Base-by-base conservation (phyloP, 2,113 vertebrate species). In the Egretta garzetta region DNA sequence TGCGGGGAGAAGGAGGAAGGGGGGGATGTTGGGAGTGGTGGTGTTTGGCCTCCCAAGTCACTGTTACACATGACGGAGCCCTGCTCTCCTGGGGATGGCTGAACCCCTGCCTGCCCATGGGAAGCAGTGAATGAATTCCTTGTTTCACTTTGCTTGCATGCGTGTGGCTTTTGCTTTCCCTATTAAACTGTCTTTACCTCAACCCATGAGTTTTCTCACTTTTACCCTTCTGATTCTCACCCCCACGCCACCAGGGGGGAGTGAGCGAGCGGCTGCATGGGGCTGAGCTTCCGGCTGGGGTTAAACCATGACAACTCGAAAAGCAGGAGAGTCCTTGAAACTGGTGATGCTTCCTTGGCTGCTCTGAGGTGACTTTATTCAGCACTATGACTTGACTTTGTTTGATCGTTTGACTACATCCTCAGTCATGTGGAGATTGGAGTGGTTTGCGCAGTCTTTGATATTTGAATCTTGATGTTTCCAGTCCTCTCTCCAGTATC, bases 11-110 rank as follows among this genome's bases (percentile, higher is more conserved):
- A 26, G n/a, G 5, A 35, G n/a, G n/a, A 23, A 23, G 22, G 33
- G 21, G 22, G 22, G 14, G 9, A 35, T 6, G 1, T 35, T 35
- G 0, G 4, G 58, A 35, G 58, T 35, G 22, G 11, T 35, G 22
- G 22, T 3, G 3, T 60, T 60, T 35, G 58, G 24, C n/a, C 26
- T 35, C 58, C 58, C 58, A 26, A 60, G 22, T 60, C 3, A 60
- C n/a, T 4, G 4, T 35, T 35, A 60, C 0, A 0, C 1, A 1
- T 35, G n/a, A 60, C 16, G 14, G n/a, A 60, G 22, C n/a, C 58
- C 58, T 35, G 58, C n/a, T 35, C 16, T 60, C 58, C 58, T 35
- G n/a, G 58, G 26, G n/a, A 35, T 60, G 58, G 58, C n/a, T 60
- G 58, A 60, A 35, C 58, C 15, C 58, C 33, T 24, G n/a, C 58